Percentiles rank a stretch among this genome's conserved stretches.
These are phyloP conservation scores for Crioceris asparagi DNA, from an alignment of 2,888 invertebrate species.

Conservation along the genomic window DNA sequence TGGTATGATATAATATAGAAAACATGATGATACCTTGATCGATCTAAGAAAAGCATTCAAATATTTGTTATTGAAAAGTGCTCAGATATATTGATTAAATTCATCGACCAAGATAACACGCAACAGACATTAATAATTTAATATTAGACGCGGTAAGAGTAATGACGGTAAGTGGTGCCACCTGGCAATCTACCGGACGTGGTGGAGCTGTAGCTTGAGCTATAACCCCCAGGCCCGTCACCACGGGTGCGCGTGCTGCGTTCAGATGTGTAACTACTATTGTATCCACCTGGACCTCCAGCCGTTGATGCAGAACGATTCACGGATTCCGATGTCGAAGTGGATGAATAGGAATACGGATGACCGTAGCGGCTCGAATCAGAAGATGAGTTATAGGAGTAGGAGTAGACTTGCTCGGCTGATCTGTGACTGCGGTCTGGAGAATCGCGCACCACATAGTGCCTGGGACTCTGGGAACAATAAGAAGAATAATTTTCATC, in stretches of 20 bases:
- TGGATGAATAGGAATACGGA: slow-evolving; percentile 52
- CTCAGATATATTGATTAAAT: too few species aligned
- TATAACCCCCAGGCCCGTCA: slow-evolving; percentile 68
- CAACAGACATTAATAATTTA: background rate
- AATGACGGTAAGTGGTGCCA: slow-evolving; percentile 75
- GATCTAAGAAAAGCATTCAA: too few species aligned
- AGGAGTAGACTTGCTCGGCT: slow-evolving; percentile 78
- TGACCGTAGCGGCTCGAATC: slow-evolving; percentile 43
- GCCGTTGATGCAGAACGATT: slow-evolving; percentile 46
- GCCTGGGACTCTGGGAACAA: slow-evolving; percentile 75
- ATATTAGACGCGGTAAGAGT: slow-evolving; percentile 71
- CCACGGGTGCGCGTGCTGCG: slow-evolving; percentile 58
- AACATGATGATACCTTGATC: too few species aligned
- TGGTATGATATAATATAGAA: too few species aligned
- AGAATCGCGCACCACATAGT: slow-evolving; percentile 75
- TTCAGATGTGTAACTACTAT: slow-evolving; percentile 63
- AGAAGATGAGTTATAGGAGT: slow-evolving; percentile 61
- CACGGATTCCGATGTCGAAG: slow-evolving; percentile 60
- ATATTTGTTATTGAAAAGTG: too few species aligned
- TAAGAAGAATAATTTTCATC: slow-evolving; percentile 10
- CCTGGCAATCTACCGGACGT: slow-evolving; percentile 71
- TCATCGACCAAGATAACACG: background rate
- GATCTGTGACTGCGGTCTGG: slow-evolving; percentile 56
- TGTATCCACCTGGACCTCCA: slow-evolving; percentile 59
- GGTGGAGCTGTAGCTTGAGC: slow-evolving; percentile 65